These are phyloP conservation scores for Tuberolachnus salignus DNA, from an alignment of 2,888 invertebrate genomes.

Conservation along the genomic window DNA sequence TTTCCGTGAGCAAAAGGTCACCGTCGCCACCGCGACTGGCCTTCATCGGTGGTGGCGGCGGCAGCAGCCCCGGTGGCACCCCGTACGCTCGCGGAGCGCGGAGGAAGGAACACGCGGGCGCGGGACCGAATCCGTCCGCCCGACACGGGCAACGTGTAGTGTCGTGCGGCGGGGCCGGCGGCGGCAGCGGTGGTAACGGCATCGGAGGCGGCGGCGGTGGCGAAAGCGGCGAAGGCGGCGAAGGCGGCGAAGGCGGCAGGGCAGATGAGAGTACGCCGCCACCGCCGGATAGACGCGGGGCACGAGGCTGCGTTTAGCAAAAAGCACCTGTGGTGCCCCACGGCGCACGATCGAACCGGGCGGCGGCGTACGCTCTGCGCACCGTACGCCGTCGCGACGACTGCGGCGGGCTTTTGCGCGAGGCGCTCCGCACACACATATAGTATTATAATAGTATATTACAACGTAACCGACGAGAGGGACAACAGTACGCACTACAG, in stretches of 20 bases:
- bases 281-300: slow-evolving; percentile 28
- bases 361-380: slow-evolving; percentile 1
- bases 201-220: neutral
- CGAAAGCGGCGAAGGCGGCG: neutral
- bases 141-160: neutral
- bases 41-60: neutral
- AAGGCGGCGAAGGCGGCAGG: neutral
- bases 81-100: neutral
- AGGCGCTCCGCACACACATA: slow-evolving; percentile 31
- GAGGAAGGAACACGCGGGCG: neutral
- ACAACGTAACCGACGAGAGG: slow-evolving; percentile 51
- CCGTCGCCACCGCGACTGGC: neutral
- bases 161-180: neutral
- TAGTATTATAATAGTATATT: slow-evolving; percentile 23
- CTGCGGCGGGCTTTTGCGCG: slow-evolving; percentile 32
- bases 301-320: slow-evolving; percentile 53
- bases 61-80: neutral
- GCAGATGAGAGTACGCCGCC: neutral
- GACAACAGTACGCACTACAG: slow-evolving; percentile 51
- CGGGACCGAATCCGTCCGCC: neutral
- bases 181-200: no score
- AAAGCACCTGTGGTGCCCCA: slow-evolving; percentile 53
- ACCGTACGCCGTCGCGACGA: neutral
- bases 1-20: slow-evolving; percentile 55
- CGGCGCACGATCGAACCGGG: slow-evolving; percentile 55